phyloP scores from a whole-genome alignment of 2,797 vertebrate species.

The Coreius guichenoti region DNA sequence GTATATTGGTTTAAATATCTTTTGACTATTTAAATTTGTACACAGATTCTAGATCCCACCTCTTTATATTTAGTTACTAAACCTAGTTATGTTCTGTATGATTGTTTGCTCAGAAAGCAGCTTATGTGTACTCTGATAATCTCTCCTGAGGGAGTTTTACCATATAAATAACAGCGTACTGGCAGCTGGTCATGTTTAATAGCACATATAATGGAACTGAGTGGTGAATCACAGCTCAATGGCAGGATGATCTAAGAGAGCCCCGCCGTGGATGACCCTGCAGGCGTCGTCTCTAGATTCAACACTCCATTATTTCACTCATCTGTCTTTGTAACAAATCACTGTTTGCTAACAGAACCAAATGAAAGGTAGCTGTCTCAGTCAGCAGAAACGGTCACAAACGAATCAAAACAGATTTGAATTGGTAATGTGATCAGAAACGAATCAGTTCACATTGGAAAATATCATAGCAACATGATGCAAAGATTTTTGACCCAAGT shows the following conservation, averaged over 20 bases:
- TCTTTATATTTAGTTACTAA: not conserved
- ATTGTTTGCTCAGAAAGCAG: conserved; percentile 17
- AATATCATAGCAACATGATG: not conserved
- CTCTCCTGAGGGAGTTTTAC: conserved; percentile 10
- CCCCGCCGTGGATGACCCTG: conserved; percentile 19
- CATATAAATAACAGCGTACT: conserved; percentile 5
- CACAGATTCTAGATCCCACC: not conserved
- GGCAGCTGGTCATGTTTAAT: conserved; percentile 43
- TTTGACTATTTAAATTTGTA: not conserved
- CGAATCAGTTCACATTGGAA: not conserved
- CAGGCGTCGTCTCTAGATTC: conserved; percentile 4
- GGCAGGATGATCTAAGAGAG: conserved; percentile 19
- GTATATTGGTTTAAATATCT: not conserved
- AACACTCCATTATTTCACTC: conserved; percentile 15
- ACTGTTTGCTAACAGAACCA: conserved; percentile 27
- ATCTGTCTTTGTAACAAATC: conserved; percentile 23
- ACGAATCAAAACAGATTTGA: not conserved
- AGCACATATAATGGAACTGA: conserved; percentile 32
- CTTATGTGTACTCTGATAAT: conserved; percentile 27
- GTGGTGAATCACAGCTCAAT: conserved; percentile 40
- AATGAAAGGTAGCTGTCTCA: not conserved
- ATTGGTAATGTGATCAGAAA: not conserved
- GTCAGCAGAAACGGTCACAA: conserved; percentile 8
- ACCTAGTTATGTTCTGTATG: not conserved
- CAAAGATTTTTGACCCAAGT: not conserved